Base-by-base conservation (phyloP, 2,888 invertebrate genomes). In the Byasa hedistus region DNA sequence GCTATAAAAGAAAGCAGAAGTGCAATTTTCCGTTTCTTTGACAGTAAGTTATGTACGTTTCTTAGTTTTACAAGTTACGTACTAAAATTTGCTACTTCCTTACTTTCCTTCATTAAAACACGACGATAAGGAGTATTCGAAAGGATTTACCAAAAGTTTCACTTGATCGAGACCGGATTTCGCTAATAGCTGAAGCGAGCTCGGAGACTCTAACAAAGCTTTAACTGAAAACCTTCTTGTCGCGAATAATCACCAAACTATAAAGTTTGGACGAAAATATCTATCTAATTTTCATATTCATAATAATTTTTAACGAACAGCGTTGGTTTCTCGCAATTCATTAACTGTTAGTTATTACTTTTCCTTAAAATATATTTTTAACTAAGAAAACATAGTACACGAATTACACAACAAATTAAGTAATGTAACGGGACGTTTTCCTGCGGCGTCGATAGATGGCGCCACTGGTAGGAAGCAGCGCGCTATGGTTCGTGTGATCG, bases 151-250 rank as follows among this genome's bases (percentile, higher is more conserved):
- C 2, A 48, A 48, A 48, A 48, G 48, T 48, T 48, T n/a, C 19
- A 48, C 48, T 48, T 48, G 48, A 48, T 48, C 19, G 48, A 48
- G 48, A 48, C n/a, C 5, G 48, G n/a, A 48, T 48, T 48, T 48
- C n/a, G 48, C 48, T 48, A 48, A 48, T n/a, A 48, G 48, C 48
- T 48, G 7, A 48, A 48, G 48, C 48, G 48, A 48, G 48, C 48
- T n/a, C 12, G n/a, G n/a, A 48, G n/a, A 48, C 48, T 48, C n/a
- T 39, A 39, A 39, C 15, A 48, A 48, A 48, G 48, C 48, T 19
- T 48, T 48, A 48, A 7, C 48, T 48, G n/a, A 48, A 19, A 48
- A 48, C n/a, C 19, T 19, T n/a, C 48, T n/a, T 48, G 48, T 48
- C n/a, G n/a, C 19, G 19, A n/a, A n/a, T 7, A n/a, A n/a, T n/a